Evolutionary conservation across 2,888 invertebrate species (phyloP), one percentile per base, ranked within the genome.

Genomic region (Acrobeloides nanus): DNA sequence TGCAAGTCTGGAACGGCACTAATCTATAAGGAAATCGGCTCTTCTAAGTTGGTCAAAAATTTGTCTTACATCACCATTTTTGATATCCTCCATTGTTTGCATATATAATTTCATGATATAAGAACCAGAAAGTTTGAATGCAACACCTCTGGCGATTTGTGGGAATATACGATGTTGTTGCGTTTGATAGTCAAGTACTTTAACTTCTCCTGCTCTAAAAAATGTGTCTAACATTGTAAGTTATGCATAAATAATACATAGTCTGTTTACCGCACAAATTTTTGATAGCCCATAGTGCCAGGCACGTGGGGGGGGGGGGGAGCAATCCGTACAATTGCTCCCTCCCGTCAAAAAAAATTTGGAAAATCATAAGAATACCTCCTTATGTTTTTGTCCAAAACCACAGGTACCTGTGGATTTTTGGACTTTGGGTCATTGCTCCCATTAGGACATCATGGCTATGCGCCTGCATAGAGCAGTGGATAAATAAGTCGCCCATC

Each of bases 91-190:
- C 26, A 41, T 26, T 21, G 58, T 38, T 21, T 59, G 24, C 23
- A 25, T n/a, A 43, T 66, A 64, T 18, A 66, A 56, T 8, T 59
- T 44, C 12, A 63, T 45, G 48, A 75, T 59, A 15, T 59, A 44
- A n/a, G 51, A 49, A 3, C 75, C 75, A 23, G 73, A 81, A 57
- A 85, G 81, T 33, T 81, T 80, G 70, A 86, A 84, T 0, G 87
- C 87, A 73, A 87, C 84, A 27, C 83, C 82, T 1, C 85, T 80
- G 0, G 89, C 64, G 8, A 68, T 37, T 21, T 59, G 50, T 0
- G 90, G 85, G 63, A 92, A 84, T 20, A 95, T 75, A 76, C 90
- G 90, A 73, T 87, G 83, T 74, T 92, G 92, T 73, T 93, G 93
- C 0, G 90, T 89, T 53, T 87, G 82, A 74, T 87, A 93, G 72